Evolutionary conservation across 2,888 invertebrate species (phyloP).

Genomic region (Megamerina dolium): DNA sequence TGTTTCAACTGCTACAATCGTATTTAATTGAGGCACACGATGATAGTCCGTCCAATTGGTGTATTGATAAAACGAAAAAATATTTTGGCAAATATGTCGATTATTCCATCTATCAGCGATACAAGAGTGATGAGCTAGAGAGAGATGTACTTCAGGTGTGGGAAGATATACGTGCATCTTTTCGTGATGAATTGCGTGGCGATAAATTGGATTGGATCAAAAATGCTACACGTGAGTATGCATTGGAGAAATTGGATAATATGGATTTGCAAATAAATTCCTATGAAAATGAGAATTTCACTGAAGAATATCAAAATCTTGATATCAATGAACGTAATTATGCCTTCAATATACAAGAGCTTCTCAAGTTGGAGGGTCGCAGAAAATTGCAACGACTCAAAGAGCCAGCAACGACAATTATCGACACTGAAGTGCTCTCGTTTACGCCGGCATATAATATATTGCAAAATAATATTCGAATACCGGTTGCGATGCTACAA

Average conservation of each 20-base stretch:
- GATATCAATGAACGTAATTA: constrained; percentile 27
- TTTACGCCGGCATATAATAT: constrained; percentile 34
- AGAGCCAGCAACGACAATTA: constrained; percentile 17
- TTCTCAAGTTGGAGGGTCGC: constrained; percentile 18
- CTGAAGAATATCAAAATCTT: constrained; percentile 23
- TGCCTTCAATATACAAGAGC: constrained; percentile 31
- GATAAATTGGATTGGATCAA: constrained; percentile 38
- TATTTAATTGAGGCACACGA: constrained; percentile 24
- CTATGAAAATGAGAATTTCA: constrained; percentile 33
- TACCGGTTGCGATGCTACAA: constrained; percentile 39
- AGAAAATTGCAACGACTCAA: constrained; percentile 12
- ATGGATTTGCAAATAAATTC: constrained; percentile 36
- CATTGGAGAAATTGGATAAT: constrained; percentile 30
- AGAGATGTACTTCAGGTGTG: constrained; percentile 33
- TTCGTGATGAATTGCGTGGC: constrained; percentile 27
- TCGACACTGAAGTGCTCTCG: constrained; percentile 20
- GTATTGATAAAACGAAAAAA: constrained; percentile 29
- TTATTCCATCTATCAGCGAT: constrained; percentile 31
- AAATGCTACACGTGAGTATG: constrained; percentile 29
- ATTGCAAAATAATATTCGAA: constrained; percentile 34
- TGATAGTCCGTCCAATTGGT: constrained; percentile 23
- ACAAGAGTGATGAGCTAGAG: constrained; percentile 26
- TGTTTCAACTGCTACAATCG: constrained; percentile 32
- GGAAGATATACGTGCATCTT: constrained; percentile 31
- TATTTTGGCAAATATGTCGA: constrained; percentile 36